Percentiles rank a stretch among this genome's conserved stretches.
Evolutionary conservation across 2,797 vertebrate genomes (phyloP).

Genomic region (Mionectes olivaceus): DNA sequence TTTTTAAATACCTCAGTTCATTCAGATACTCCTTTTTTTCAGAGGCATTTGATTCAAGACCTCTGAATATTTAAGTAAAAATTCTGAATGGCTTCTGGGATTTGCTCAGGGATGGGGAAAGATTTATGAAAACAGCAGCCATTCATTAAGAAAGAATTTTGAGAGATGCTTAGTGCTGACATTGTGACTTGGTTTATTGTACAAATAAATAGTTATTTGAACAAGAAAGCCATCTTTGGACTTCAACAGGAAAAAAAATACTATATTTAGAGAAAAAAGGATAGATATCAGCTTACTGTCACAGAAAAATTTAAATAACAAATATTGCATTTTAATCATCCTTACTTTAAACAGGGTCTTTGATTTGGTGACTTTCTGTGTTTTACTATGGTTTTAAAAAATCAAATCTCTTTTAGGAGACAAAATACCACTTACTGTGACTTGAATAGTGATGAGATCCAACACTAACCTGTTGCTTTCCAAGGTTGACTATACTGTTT

Average conservation of each 20-base stretch:
- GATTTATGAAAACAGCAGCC: neutral
- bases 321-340: conserved; percentile 22
- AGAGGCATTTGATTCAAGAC: neutral
- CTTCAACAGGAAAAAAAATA: neutral
- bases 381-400: conserved; percentile 3
- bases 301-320: neutral
- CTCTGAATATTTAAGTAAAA: neutral
- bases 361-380: neutral
- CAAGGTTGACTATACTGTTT: neutral
- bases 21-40: fast-evolving
- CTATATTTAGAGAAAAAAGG: neutral
- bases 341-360: neutral
- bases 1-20: neutral
- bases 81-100: neutral
- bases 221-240: neutral
- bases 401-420: neutral
- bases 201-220: neutral
- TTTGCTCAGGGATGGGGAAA: neutral
- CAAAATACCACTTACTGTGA: neutral
- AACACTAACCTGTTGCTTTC: conserved; percentile 1
- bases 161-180: neutral
- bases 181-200: neutral
- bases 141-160: neutral
- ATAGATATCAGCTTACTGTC: neutral
- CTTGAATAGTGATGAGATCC: conserved; percentile 8